phyloP scores from a whole-genome alignment of 1,140 invertebrate species.

The Chironomus striatipennis region DNA sequence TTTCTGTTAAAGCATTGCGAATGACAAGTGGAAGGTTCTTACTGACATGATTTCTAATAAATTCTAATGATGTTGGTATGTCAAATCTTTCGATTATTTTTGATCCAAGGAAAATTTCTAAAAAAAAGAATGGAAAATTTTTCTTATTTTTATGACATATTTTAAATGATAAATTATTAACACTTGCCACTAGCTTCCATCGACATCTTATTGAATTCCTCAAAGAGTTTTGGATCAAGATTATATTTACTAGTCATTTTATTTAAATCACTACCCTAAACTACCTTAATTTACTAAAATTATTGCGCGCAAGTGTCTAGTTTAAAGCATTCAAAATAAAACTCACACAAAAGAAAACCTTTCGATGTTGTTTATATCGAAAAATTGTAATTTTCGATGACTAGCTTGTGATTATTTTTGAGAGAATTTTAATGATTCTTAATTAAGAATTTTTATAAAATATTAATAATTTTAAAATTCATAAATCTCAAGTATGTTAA shows the following conservation, averaged over 20 bases:
- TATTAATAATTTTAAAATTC: too few relatives aligned
- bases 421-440: too few relatives aligned
- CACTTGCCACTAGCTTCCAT: background rate
- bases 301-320: background rate
- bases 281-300: background rate
- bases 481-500: too few relatives aligned
- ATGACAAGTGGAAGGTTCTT: constrained; percentile 59
- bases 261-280: background rate
- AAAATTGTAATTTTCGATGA: background rate
- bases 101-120: constrained; percentile 34
- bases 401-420: too few relatives aligned
- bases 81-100: constrained; percentile 31
- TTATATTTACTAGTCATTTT: background rate
- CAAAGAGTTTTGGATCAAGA: background rate
- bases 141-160: background rate
- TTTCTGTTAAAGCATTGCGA: constrained; percentile 46
- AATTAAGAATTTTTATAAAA: too few relatives aligned
- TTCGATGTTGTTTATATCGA: background rate
- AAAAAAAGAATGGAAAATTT: background rate
- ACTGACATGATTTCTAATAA: constrained; percentile 56
- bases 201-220: constrained; percentile 9
- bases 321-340: background rate
- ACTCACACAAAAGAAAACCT: too few relatives aligned
- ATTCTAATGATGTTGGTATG: constrained; percentile 43
- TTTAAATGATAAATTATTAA: background rate